Conservation (phyloP, 2,888 invertebrate species). For the Thysanoteuthis rhombus region DNA sequence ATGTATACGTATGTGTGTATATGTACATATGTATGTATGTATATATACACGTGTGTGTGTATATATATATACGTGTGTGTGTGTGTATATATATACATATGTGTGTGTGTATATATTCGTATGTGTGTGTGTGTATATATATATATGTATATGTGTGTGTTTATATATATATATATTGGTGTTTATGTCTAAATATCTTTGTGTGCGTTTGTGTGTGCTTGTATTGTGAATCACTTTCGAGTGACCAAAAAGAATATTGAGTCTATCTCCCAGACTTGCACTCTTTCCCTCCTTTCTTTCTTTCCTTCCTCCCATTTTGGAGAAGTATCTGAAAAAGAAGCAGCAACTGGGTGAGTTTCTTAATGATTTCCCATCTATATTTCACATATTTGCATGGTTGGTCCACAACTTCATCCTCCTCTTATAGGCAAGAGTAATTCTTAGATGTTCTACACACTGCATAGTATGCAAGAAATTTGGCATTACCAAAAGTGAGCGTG, state of each 20-base stretch:
- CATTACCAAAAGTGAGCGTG: not conserved
- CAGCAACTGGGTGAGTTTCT: not conserved
- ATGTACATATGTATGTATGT: no score
- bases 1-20: no score
- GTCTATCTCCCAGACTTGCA: not conserved
- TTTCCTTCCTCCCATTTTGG: conserved; percentile 17
- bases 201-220: not conserved
- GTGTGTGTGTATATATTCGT: not conserved
- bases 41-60: no score
- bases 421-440: no score
- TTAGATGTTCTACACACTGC: not conserved
- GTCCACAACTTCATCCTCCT: not conserved
- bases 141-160: not conserved
- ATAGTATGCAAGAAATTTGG: not conserved
- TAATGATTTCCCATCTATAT: not conserved
- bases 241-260: not conserved
- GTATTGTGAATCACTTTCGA: not conserved
- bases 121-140: not conserved
- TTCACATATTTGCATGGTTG: not conserved
- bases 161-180: no score
- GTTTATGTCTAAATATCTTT: not conserved
- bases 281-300: conserved; percentile 1
- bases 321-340: not conserved
- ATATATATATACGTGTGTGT: no score
- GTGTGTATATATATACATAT: not conserved